Percentiles rank a stretch among this genome's conserved stretches.
Conservation (phyloP, 2,888 invertebrate species). For the Nephrotoma flavescens region DNA sequence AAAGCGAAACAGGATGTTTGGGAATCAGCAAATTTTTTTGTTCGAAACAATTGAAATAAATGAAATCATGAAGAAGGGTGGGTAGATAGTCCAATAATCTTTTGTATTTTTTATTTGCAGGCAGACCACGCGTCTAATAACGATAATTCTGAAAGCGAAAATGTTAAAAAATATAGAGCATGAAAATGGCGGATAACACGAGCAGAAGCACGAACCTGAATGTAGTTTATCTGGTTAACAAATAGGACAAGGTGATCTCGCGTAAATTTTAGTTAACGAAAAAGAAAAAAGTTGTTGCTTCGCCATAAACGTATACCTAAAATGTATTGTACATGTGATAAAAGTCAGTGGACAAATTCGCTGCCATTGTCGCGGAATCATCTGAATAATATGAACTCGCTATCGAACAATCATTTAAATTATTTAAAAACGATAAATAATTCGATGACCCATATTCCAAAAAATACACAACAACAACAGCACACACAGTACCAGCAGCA, state of each 20-base stretch:
- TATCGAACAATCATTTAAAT: background rate
- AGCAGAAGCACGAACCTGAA: background rate
- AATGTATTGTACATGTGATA: constrained; percentile 6
- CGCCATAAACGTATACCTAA: background rate
- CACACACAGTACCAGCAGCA: background rate
- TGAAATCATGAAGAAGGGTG: background rate
- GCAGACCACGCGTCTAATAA: background rate
- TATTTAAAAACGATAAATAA: background rate
- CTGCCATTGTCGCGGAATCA: background rate
- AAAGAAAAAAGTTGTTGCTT: background rate
- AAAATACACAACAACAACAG: background rate
- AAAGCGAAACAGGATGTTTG: background rate
- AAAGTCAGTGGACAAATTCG: constrained; percentile 2
- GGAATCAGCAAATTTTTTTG: background rate
- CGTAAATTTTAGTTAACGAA: background rate
- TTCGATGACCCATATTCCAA: background rate
- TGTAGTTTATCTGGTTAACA: background rate
- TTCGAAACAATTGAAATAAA: background rate
- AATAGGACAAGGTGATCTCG: background rate
- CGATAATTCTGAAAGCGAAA: background rate
- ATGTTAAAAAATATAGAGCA: background rate
- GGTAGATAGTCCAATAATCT: background rate
- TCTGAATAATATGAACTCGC: background rate
- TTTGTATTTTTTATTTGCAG: background rate
- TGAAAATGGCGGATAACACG: background rate